Conservation (phyloP, 1,140 invertebrate genomes). For the Neodiprion lecontei region DNA sequence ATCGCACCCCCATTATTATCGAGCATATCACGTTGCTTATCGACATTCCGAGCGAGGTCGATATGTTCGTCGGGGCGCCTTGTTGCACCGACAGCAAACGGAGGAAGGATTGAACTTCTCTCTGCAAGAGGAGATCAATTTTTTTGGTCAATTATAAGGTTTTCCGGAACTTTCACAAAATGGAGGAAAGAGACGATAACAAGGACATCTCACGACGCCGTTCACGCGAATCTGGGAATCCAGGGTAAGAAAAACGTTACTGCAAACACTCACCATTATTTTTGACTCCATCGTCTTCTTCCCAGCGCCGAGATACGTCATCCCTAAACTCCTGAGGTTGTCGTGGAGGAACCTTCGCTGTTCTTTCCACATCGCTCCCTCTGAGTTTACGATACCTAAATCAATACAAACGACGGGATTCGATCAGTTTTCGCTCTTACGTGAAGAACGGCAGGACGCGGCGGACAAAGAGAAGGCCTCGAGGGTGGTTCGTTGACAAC, state of each 20-base stretch:
- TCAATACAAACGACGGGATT: slow-evolving; percentile 38
- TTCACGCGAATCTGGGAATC: neutral
- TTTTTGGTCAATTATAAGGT: neutral
- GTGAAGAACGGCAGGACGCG: no score
- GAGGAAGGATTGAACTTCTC: slow-evolving; percentile 80
- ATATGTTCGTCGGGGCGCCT: slow-evolving; percentile 73
- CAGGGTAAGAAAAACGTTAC: slow-evolving; percentile 2
- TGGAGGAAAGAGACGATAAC: slow-evolving; percentile 1
- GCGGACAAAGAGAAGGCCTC: neutral
- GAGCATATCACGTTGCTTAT: slow-evolving; percentile 93
- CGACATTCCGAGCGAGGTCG: slow-evolving; percentile 76
- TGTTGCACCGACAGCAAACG: slow-evolving; percentile 66
- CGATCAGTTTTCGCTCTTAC: neutral
- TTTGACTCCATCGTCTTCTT: slow-evolving; percentile 83
- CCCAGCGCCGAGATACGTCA: slow-evolving; percentile 81
- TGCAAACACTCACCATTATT: slow-evolving; percentile 76
- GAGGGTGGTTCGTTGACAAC: slow-evolving; percentile 44
- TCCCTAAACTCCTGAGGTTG: slow-evolving; percentile 87
- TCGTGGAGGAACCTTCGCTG: slow-evolving; percentile 91
- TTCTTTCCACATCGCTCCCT: slow-evolving; percentile 90
- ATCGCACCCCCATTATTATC: slow-evolving; percentile 87
- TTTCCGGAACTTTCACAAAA: no score
- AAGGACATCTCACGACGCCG: neutral
- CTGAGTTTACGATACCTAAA: slow-evolving; percentile 89
- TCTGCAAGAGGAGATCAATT: slow-evolving; percentile 60